phyloP scores from a whole-genome alignment of 2,797 vertebrate species.

The Sebastes kiyomatsui region DNA sequence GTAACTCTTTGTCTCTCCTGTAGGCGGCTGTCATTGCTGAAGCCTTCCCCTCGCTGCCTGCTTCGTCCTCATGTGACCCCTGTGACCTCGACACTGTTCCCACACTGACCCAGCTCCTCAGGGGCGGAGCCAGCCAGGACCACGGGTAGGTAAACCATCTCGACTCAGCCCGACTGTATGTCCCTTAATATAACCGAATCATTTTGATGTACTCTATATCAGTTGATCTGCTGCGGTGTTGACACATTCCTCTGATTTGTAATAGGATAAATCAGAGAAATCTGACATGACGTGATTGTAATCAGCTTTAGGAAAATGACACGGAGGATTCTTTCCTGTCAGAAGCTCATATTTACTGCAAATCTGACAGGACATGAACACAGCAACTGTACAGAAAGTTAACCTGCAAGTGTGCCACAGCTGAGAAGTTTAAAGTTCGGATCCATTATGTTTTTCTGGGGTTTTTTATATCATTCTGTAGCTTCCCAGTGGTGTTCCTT shows the following conservation, averaged over 20 bases:
- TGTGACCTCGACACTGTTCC: conserved; percentile 59
- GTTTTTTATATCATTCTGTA: background rate
- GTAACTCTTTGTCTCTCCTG: conserved; percentile 16
- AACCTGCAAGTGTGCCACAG: background rate
- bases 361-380: background rate
- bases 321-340: background rate
- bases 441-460: background rate
- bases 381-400: background rate
- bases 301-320: background rate
- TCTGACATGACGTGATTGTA: background rate
- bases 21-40: conserved; percentile 74
- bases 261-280: background rate
- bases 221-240: background rate
- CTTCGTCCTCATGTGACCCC: conserved; percentile 23
- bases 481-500: background rate
- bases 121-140: conserved; percentile 47
- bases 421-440: background rate
- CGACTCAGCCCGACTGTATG: background rate
- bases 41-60: conserved; percentile 71
- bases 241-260: background rate
- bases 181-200: background rate
- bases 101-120: conserved; percentile 77
- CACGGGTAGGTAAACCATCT: conserved; percentile 58
- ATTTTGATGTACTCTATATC: background rate
- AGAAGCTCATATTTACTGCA: background rate